Conservation (phyloP, 2,888 invertebrate species). For the Nephrotoma flavescens region DNA sequence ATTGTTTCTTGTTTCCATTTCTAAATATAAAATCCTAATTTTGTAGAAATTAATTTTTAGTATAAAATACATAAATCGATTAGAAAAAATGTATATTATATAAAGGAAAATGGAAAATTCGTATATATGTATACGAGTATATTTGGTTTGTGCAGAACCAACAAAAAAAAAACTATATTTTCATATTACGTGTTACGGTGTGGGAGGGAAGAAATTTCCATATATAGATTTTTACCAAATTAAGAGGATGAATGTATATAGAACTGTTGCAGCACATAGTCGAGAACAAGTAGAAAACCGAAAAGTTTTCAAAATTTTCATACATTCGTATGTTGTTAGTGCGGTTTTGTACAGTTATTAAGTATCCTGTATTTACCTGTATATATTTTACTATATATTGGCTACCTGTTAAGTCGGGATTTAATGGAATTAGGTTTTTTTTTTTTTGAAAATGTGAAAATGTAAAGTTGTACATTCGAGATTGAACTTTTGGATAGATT, state of each 20-base stretch:
- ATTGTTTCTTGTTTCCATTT: neutral
- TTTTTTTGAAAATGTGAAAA: neutral
- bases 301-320: too few species aligned
- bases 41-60: neutral
- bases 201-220: too few species aligned
- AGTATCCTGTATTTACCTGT: neutral
- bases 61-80: neutral
- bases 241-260: too few species aligned
- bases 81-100: neutral
- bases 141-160: too few species aligned
- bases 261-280: too few species aligned
- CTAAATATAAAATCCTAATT: neutral
- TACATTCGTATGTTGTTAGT: neutral
- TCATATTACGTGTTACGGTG: too few species aligned
- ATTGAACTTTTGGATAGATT: neutral
- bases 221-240: too few species aligned
- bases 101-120: neutral
- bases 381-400: neutral
- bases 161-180: too few species aligned
- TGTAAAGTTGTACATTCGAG: neutral
- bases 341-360: neutral
- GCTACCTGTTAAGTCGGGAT: neutral
- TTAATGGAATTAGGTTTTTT: neutral
- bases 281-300: too few species aligned
- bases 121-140: too few species aligned